Evolutionary conservation across 2,888 invertebrate species (phyloP), one percentile per base, ranked within the genome.

Genomic region (Panorpa germanica): DNA sequence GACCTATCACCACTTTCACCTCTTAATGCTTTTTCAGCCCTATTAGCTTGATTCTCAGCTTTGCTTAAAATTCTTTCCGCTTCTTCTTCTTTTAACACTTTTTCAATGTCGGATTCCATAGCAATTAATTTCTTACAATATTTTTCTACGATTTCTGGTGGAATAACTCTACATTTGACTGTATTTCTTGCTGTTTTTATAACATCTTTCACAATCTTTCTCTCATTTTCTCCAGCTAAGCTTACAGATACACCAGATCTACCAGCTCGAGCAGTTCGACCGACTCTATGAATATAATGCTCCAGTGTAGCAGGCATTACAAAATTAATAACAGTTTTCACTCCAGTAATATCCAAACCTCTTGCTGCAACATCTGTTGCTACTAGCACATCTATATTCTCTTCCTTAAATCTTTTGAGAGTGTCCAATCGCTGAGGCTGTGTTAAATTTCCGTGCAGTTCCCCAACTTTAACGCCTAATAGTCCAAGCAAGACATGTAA

Each of bases 241-340:
- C 93, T 91, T 5, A 98, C 86, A 0, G 96, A 88, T 34, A 86
- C 77, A 14, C 96, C 96, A 9, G 77, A 78, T 30, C 81, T 70
- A 0, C 95, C 95, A 6, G 96, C 96, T 45, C 96, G 66, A 1
- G 96, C 96, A 2, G 96, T 98, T 43, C 96, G 63, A 20, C 96
- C 96, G 6, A 96, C 69, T 50, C 78, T 66, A 55, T 98, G 98
- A 43, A 98, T 90, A 45, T 98, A 98, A 52, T 95, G 93, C 46
- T 95, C 88, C 12, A 93, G 52, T 0, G 88, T 83, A 24, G 82
- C 77, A 1, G 96, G 96, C 74, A 96, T 75, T 0, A 86, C 78
- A 55, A 90, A 95, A 57, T 98, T 98, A 25, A 98, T 73, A 4
- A 95, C 95, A 9, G 95, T 95, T 57, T 86, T 83, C 0, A 96